Evolutionary conservation across 1,140 invertebrate species (phyloP).

Genomic region (Choristoneura fumiferana): DNA sequence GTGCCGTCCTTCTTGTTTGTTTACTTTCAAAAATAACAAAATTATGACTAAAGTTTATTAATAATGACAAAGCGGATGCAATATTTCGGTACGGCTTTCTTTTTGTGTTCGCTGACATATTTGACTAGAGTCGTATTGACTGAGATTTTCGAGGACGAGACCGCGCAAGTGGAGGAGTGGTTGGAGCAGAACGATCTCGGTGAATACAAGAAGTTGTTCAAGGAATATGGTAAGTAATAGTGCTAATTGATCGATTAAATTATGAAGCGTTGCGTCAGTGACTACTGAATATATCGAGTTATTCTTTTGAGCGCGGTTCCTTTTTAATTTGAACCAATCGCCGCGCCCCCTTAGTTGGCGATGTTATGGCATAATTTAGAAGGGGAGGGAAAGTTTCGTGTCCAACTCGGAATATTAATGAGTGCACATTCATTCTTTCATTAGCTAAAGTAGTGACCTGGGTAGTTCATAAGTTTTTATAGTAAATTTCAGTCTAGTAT

Average conservation of each 20-base stretch:
- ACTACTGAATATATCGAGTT: neutral
- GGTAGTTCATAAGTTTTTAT: no score
- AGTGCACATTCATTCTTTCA: neutral
- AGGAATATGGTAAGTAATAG: conserved; percentile 82
- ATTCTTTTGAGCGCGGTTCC: neutral
- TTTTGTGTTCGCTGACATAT: conserved; percentile 57
- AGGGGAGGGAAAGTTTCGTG: conserved; percentile 3
- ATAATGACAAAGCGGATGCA: conserved; percentile 53
- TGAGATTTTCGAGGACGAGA: conserved; percentile 74
- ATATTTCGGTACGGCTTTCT: conserved; percentile 50
- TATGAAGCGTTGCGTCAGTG: neutral
- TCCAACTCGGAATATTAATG: neutral
- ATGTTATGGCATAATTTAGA: neutral
- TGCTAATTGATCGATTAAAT: neutral
- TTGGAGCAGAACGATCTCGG: conserved; percentile 83
- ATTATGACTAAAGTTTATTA: conserved; percentile 37
- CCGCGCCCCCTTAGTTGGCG: neutral
- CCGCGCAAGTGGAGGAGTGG: conserved; percentile 84
- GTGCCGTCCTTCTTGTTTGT: conserved; percentile 23
- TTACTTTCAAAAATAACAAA: conserved; percentile 27
- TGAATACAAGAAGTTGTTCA: conserved; percentile 84
- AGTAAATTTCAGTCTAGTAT: no score
- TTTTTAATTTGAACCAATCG: neutral
- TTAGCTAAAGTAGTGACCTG: no score
- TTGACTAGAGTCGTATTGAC: conserved; percentile 51